phyloP scores from a whole-genome alignment of 2,888 invertebrate genomes.

The Cyaniris semiargus region DNA sequence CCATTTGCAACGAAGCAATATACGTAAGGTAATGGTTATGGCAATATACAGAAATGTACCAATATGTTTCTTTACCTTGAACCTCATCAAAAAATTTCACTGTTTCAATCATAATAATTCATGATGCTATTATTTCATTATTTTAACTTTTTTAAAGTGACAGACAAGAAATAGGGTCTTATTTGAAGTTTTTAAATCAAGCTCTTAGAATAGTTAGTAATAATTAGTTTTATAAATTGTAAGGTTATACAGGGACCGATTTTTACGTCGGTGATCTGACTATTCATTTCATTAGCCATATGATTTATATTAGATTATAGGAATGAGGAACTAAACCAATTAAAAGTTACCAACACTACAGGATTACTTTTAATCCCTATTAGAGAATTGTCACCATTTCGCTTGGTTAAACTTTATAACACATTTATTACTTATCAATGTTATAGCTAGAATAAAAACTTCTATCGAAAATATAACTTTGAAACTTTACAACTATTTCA shows the following conservation, averaged over 20 bases:
- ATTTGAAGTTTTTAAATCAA: no score
- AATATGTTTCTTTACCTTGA: background rate
- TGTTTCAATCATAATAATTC: no score
- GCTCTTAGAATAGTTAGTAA: no score
- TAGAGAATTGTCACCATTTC: constrained; percentile 26
- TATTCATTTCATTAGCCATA: background rate
- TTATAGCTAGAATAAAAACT: background rate
- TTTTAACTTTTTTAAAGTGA: no score
- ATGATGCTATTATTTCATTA: no score
- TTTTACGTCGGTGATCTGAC: background rate
- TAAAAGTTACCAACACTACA: constrained; percentile 22
- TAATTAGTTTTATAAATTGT: no score
- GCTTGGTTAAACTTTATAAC: constrained; percentile 28
- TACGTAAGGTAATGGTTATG: background rate
- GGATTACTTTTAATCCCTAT: constrained; percentile 17
- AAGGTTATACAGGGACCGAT: no score
- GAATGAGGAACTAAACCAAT: constrained; percentile 23
- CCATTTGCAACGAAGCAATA: background rate
- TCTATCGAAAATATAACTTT: background rate
- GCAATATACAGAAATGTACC: background rate
- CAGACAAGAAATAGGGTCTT: no score
- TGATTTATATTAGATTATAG: constrained; percentile 25
- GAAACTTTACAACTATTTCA: no score
- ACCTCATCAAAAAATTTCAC: no score
- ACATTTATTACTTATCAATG: constrained; percentile 6